Evolutionary conservation across 2,797 vertebrate species (phyloP), one percentile per base, ranked within the genome.

Genomic region (Malurus splendens): DNA sequence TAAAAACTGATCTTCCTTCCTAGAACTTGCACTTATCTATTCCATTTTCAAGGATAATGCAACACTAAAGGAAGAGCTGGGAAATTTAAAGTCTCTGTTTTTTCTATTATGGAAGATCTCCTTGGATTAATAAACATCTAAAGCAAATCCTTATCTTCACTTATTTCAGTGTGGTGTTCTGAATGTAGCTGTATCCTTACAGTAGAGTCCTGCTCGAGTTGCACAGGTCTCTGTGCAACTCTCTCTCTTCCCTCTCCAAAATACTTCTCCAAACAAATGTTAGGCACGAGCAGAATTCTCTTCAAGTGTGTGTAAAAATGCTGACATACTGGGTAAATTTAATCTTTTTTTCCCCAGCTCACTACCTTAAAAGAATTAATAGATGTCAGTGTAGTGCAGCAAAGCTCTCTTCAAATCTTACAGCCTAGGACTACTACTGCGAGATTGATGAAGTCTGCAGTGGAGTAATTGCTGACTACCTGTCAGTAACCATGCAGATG

Each of bases 111-210:
- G 93, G 93, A 94, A 95, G 89, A 90, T 89, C 91, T 93, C 92
- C 88, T 95, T 93, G 91, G 88, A 92, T 92, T 94, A 95, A 95
- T 95, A 95, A 95, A 95, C 82, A 95, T 92, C 89, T 94, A 78
- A 95, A 94, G 72, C 82, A 90, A 93, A 93, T 70, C 73, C 59
- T 93, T 88, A 92, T 59, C 87, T 93, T 85, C 38, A 91, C 30
- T 95, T 86, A 89, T 92, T 85, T 92, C 82, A 80, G 86, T 91
- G 94, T 95, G 93, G 84, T 93, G 82, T 95, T 94, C 82, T 90
- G 52, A 90, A 85, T 77, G 45, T 24, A 93, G 68, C 65, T 90
- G 23, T 77, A 62, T 56, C 56, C 27, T 82, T 84, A 22, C 22
- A 81, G 41, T 32, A 33, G 33, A 74, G 41, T 85, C 38, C 45